Conservation (phyloP, 2,113 vertebrate genomes). For the Grammomys surdaster region DNA sequence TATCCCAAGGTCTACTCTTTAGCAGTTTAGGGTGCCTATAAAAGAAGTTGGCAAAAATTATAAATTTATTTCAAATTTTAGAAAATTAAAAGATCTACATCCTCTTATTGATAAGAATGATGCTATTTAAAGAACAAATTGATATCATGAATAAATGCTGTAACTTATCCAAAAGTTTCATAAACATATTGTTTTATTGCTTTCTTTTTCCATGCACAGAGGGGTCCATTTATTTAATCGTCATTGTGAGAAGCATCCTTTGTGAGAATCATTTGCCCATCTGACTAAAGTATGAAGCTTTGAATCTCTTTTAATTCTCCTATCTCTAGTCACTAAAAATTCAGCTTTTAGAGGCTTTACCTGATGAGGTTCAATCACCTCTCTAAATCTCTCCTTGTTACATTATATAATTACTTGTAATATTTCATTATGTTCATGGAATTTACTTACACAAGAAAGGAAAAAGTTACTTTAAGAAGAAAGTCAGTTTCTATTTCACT, state of each 20-base stretch:
- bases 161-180: neutral
- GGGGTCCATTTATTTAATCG: neutral
- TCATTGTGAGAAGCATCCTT: neutral
- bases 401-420: neutral
- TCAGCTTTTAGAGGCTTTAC: neutral
- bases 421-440: no score
- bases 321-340: neutral
- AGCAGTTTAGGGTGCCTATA: neutral
- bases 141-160: neutral
- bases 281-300: neutral
- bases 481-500: neutral
- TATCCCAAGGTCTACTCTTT: neutral
- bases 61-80: neutral
- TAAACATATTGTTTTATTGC: neutral
- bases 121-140: constrained; percentile 13
- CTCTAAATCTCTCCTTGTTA: neutral
- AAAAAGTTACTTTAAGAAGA: neutral
- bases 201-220: neutral
- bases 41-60: neutral
- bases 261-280: no score
- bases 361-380: neutral
- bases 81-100: neutral
- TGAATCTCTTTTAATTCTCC: neutral
- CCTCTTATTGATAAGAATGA: neutral
- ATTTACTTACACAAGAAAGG: neutral